Percentiles rank a stretch among this genome's conserved stretches.
These are phyloP conservation scores for Sarcophaga bullata DNA, from an alignment of 1,140 invertebrate species.

Conservation along the genomic window DNA sequence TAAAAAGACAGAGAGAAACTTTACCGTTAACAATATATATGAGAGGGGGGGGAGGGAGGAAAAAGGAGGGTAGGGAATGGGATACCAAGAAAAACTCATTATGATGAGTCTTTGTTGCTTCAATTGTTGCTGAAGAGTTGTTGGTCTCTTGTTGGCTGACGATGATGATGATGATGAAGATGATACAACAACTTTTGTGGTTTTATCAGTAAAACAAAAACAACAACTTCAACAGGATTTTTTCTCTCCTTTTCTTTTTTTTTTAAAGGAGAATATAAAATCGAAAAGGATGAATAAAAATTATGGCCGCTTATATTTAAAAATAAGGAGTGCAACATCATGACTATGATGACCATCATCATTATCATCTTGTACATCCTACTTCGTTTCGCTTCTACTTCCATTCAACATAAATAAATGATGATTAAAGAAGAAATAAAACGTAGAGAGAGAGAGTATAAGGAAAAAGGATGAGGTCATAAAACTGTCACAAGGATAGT, in stretches of 20 bases:
- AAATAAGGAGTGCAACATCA: neutral
- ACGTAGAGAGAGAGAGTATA: neutral
- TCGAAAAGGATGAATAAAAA: neutral
- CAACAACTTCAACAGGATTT: neutral
- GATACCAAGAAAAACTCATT: too few species aligned
- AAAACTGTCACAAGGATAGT: conserved; percentile 26
- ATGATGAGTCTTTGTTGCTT: neutral
- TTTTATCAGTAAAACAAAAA: neutral
- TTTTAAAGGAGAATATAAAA: neutral
- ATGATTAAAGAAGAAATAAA: neutral
- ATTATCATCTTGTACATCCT: neutral
- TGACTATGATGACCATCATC: conserved; percentile 3
- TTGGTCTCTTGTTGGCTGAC: neutral
- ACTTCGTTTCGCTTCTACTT: too few species aligned
- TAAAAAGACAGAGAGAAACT: neutral
- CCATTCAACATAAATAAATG: neutral
- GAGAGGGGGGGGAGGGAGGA: too few species aligned
- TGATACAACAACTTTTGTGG: neutral
- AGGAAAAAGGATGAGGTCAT: conserved; percentile 11
- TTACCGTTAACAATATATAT: too few species aligned
- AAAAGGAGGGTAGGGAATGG: too few species aligned
- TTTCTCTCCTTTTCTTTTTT: neutral
- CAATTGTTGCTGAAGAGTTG: conserved; percentile 2
- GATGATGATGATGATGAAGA: neutral
- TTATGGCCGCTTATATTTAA: neutral